Evolutionary conservation across 1,140 invertebrate genomes (phyloP).

Genomic region (Philotrypesis tridentata): DNA sequence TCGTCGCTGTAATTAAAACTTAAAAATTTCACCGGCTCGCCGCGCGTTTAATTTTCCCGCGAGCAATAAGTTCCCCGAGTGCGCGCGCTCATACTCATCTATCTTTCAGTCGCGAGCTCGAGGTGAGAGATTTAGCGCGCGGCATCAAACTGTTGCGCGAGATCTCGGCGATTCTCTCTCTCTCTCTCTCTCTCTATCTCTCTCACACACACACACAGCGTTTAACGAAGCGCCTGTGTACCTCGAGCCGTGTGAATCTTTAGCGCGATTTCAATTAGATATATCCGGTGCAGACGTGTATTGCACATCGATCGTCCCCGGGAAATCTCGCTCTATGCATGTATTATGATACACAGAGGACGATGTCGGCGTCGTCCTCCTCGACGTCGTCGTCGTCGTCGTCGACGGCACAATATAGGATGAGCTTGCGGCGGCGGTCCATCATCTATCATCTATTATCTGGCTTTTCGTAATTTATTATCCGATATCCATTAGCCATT

Average conservation of each 20-base stretch:
- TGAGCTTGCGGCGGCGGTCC: background rate
- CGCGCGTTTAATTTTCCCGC: background rate
- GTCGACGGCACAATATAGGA: too few relatives aligned
- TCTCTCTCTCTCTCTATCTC: background rate
- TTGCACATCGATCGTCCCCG: background rate
- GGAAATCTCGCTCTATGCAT: background rate
- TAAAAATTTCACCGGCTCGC: background rate
- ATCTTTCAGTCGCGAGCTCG: conserved; percentile 27
- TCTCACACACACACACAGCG: too few relatives aligned
- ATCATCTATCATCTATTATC: conserved; percentile 35
- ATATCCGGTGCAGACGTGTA: too few relatives aligned
- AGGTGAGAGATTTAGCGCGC: conserved; percentile 40
- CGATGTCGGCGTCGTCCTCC: too few relatives aligned
- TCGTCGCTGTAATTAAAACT: background rate
- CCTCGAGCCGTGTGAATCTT: too few relatives aligned
- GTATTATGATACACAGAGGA: too few relatives aligned
- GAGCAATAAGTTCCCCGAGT: conserved; percentile 4
- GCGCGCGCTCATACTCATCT: conserved; percentile 16
- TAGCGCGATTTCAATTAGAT: background rate
- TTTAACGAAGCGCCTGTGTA: too few relatives aligned
- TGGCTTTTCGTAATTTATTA: conserved; percentile 29
- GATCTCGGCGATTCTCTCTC: background rate
- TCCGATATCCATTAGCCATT: conserved; percentile 43
- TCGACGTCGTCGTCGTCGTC: background rate
- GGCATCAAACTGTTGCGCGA: background rate